Conservation (phyloP, 2,888 invertebrate genomes). For the Chloroclysta siterata region DNA sequence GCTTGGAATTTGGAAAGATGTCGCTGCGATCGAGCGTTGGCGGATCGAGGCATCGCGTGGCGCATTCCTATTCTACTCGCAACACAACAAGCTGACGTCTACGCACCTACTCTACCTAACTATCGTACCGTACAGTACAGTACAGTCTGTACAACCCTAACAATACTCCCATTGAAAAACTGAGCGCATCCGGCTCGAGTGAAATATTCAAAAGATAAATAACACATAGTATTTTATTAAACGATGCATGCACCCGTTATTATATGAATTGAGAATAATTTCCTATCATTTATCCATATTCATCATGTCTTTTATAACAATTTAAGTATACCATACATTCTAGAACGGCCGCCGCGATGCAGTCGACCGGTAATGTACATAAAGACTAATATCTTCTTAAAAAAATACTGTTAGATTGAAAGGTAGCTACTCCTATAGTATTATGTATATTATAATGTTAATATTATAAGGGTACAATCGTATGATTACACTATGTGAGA, state of each 20-base stretch:
- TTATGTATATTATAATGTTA: slow-evolving; percentile 79
- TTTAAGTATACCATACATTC: slow-evolving; percentile 81
- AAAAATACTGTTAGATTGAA: slow-evolving; percentile 86
- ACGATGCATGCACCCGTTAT: slow-evolving; percentile 84
- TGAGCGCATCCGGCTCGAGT: slow-evolving; percentile 70
- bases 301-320: slow-evolving; percentile 82
- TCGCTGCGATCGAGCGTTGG: slow-evolving; percentile 25
- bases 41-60: slow-evolving; percentile 23
- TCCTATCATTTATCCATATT: slow-evolving; percentile 80
- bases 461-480: slow-evolving; percentile 80
- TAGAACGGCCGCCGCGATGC: slow-evolving; percentile 73
- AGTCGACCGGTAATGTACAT: slow-evolving; percentile 79
- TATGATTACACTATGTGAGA: slow-evolving; percentile 84
- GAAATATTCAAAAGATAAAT: slow-evolving; percentile 85
- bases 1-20: slow-evolving; percentile 56
- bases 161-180: slow-evolving; percentile 75
- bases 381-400: slow-evolving; percentile 85
- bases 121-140: not conserved
- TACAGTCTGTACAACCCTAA: slow-evolving; percentile 45
- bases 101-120: slow-evolving; percentile 20
- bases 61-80: slow-evolving; percentile 27
- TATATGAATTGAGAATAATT: slow-evolving; percentile 81
- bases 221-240: slow-evolving; percentile 79
- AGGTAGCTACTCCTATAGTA: slow-evolving; percentile 82
- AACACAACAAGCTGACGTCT: slow-evolving; percentile 53